phyloP scores from a whole-genome alignment of 2,797 vertebrate genomes.

The Pagetopsis macropterus region DNA sequence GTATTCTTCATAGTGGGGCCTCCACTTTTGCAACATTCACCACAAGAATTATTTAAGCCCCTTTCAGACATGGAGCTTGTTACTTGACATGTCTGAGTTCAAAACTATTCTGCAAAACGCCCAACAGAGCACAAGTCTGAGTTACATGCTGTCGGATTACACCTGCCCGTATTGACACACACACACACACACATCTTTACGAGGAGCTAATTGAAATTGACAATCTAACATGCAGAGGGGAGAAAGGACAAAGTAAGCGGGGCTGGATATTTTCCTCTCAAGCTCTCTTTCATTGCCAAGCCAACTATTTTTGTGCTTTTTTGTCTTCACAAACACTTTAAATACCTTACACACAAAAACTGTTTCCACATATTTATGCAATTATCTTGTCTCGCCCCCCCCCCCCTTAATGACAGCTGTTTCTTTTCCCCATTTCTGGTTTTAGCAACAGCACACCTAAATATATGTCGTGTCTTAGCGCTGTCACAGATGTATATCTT shows the following conservation, averaged over 20 bases:
- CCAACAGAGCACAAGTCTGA: neutral
- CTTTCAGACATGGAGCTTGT: conserved; percentile 43
- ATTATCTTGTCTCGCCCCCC: neutral
- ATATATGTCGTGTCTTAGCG: neutral
- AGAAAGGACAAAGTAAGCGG: neutral
- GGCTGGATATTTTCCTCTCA: neutral
- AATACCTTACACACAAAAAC: neutral
- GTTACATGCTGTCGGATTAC: conserved; percentile 3
- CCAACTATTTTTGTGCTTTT: conserved; percentile 7
- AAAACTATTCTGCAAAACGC: neutral
- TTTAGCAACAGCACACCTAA: neutral
- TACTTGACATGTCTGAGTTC: neutral
- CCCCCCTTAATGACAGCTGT: neutral
- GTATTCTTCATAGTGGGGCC: conserved; percentile 37
- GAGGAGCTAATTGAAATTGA: neutral
- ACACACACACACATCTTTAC: neutral
- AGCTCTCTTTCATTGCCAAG: neutral
- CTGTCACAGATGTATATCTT: neutral
- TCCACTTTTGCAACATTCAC: conserved; percentile 44
- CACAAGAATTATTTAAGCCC: conserved; percentile 18
- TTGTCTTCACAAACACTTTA: conserved; percentile 2
- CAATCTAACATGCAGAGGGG: conserved; percentile 1
- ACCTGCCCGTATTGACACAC: neutral
- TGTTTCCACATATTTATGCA: neutral
- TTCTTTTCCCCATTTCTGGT: neutral